Base-by-base conservation (phyloP, 2,888 invertebrate species). In the Andricus curvator region DNA sequence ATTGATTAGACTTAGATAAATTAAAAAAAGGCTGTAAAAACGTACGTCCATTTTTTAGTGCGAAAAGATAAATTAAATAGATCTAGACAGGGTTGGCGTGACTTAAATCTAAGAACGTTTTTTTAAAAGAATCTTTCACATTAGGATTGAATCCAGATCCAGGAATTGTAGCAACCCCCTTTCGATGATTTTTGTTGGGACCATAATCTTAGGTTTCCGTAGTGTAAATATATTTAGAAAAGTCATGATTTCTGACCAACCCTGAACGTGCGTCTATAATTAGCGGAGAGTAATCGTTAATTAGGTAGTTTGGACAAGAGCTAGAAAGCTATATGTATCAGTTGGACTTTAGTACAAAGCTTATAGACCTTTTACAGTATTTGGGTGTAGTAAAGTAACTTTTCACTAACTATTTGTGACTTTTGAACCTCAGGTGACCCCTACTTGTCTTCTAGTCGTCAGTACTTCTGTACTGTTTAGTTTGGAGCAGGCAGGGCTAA, bases 371-470 rank as follows among this genome's bases (percentile, higher is more conserved):
- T 81, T 78, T 33, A 79, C 33, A 80, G 80, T 78, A 29, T 81
- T 56, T 87, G 85, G 86, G 87, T 87, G 85, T 85, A 79, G 86
- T 80, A 86, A 86, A 83, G 82, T 86, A 87, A 85, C 84, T 86
- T 48, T 44, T 87, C 86, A 90, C 90, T 90, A 90, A 90, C 88
- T 88, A 90, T 90, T 91, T 92, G 89, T 92, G 89, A 92, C 88
- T 92, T 92, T 93, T 92, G 85, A 92, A 92, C 92, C 92, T 92
- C 91, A 93, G 92, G 92, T 93, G 90, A 92, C 37, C 88, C 87
- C 89, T 92, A 91, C 92, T 92, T 91, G 92, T 92, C 92, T 91
- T 92, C 92, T 92, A 92, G 91, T 92, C 90, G 89, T 87, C 92
- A 91, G 91, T 92, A 92, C 91, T 88, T 86, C 87, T 88, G 91